These are phyloP conservation scores for Lynx canadensis DNA, from an alignment of 2,113 vertebrate genomes.

Conservation along the genomic window DNA sequence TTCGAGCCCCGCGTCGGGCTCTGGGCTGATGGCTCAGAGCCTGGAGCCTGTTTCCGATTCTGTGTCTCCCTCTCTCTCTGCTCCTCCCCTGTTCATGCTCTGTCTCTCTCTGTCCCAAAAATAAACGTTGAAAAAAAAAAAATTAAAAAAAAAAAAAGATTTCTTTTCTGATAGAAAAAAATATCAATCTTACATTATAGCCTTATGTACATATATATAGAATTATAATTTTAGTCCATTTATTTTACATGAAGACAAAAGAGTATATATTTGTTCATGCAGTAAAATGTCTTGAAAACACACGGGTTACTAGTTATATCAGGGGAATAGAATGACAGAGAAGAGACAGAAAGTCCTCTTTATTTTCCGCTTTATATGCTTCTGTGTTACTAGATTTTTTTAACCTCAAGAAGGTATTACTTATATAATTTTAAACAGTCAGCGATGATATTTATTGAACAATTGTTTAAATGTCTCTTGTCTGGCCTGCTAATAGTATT, in stretches of 20 bases:
- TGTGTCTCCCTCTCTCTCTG: too few relatives aligned
- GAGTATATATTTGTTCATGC: neutral
- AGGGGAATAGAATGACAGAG: neutral
- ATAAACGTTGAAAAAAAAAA: too few relatives aligned
- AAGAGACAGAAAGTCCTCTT: neutral
- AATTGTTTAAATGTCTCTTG: neutral
- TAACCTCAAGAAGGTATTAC: neutral
- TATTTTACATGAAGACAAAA: neutral
- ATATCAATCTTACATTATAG: neutral
- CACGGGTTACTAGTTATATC: neutral
- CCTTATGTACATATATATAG: neutral
- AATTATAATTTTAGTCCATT: neutral
- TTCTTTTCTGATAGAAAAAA: neutral
- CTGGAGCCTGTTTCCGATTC: too few relatives aligned
- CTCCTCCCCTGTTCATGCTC: too few relatives aligned
- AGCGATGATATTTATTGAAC: neutral
- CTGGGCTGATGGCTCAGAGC: too few relatives aligned
- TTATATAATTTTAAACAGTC: neutral
- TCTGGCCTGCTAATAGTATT: neutral
- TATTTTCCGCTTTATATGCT: neutral
- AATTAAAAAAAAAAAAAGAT: too few relatives aligned
- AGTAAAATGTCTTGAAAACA: neutral
- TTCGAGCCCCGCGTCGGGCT: too few relatives aligned
- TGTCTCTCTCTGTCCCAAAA: too few relatives aligned
- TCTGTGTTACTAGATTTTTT: neutral